Conservation (phyloP, 1,140 invertebrate genomes). For the Drosophila kurseongensis region DNA sequence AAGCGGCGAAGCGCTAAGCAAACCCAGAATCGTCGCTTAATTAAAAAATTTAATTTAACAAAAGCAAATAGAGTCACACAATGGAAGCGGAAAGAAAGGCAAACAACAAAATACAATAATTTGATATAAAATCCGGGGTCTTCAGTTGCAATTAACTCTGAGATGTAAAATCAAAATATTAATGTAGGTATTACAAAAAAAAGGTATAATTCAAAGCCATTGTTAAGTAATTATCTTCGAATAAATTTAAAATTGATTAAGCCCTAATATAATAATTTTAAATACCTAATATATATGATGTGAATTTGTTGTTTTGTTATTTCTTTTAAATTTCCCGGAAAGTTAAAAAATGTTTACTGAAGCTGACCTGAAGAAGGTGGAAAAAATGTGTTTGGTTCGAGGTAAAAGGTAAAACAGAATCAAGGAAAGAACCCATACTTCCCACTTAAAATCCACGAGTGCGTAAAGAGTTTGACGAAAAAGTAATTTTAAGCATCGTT, state of each 20-base stretch:
- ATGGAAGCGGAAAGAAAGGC: conserved; percentile 18
- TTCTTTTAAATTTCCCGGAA: not conserved
- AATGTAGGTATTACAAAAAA: not conserved
- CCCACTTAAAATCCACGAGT: conserved; percentile 22
- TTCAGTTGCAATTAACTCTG: not conserved
- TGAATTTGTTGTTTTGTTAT: too few relatives aligned
- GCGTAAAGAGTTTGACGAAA: conserved; percentile 76
- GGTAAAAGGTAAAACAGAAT: conserved; percentile 4
- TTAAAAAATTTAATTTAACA: conserved; percentile 77
- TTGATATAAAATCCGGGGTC: conserved; percentile 6
- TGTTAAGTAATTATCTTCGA: too few relatives aligned
- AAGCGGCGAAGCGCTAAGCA: conserved; percentile 12
- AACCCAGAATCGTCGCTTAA: conserved; percentile 48
- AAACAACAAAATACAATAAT: conserved; percentile 49
- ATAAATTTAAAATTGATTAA: too few relatives aligned
- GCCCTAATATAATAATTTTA: too few relatives aligned
- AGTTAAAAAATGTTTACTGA: not conserved
- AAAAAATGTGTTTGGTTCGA: not conserved
- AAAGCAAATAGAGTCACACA: conserved; percentile 57
- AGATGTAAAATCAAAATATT: not conserved
- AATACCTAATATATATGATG: too few relatives aligned
- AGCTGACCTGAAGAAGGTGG: not conserved
- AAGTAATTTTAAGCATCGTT: conserved; percentile 83
- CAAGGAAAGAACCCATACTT: not conserved
- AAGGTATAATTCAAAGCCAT: not conserved